Evolutionary conservation across 2,797 vertebrate species (phyloP), one percentile per base, ranked within the genome.

Genomic region (Liasis olivaceus): DNA sequence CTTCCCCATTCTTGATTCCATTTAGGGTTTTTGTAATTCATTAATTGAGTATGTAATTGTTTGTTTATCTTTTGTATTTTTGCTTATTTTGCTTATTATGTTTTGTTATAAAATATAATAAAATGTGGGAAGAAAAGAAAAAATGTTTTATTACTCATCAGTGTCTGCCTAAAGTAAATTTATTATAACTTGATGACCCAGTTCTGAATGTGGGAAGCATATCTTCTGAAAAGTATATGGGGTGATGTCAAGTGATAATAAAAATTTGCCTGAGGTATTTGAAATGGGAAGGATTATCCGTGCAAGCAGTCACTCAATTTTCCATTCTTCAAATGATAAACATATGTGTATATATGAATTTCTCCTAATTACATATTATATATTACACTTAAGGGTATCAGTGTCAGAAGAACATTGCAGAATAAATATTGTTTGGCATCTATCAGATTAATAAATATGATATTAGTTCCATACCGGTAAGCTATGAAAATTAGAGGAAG

Each of bases 371-470:
- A 42, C 36, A 42, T 77, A 42, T 77, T 77, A 77, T 42, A 58
- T 66, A 62, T 87, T 13, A 87, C 11, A 15, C 6, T 28, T 88
- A 47, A 47, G 14, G 13, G 13, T 64, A 47, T 22, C 11, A 7
- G 15, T 85, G 36, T 63, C 58, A n/a, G 15, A 90, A 28, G 62
- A 85, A 66, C 31, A 51, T 54, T 47, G 28, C 42, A 66, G 77
- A 85, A 22, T 85, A 64, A 85, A 85, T 89, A 81, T 89, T 92
- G 51, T 85, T 64, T 11, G 31, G 31, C 72, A 89, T 64, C 47
- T 89, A 15, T 42, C 72, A 85, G 54, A 89, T 89, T 89, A 85
- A 92, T 92, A 69, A 89, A 84, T 66, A 58, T 91, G 77, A 51
- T 69, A 89, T 89, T 89, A 92, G n/a, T 92, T 89, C 58, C 26